Evolutionary conservation across 1,140 invertebrate genomes (phyloP), one percentile per base, ranked within the genome.

Genomic region (Solenopsis invicta): DNA sequence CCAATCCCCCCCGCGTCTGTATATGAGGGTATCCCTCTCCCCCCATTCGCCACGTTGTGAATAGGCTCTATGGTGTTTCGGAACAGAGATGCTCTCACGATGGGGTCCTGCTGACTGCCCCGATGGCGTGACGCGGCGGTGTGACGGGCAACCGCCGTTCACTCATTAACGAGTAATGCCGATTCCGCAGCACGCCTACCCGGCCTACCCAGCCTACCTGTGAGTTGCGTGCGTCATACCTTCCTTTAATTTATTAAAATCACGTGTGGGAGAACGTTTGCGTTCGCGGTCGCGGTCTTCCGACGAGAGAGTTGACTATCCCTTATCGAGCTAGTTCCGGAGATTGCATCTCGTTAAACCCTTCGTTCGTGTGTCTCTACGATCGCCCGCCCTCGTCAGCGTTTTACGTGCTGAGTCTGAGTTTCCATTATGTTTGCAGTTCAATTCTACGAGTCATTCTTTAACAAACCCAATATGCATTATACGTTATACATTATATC

Each of bases 71-170:
- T 76, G 87, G 89, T 89, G 88, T 92, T 93, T 93, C 92, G 87
- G 66, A 90, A 92, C 88, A 90, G 92, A 92, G 92, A 93, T 93
- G 91, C 89, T 93, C 92, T 93, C 92, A 93, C 92, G 92, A 93
- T 93, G 92, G 91, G 92, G 91, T 89, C 85, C 78, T 84, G 61
- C 62, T 18, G 81, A 80, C 89, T 88, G 62, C 74, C 90, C 76
- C 90, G 88, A 91, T 91, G 88, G 90, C 88, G 90, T 91, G 90
- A 91, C 89, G 62, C 72, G 87, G 88, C 81, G 87, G 87, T 89
- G 87, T 78, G 89, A 90, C 86, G 82, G 61, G 78, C 85, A 89
- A 90, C 90, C 90, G 82, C 87, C 89, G 85, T 86, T 89, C 86
- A 66, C 90, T 81, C 88, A 88, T 91, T 87, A 90, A 92, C 89